phyloP scores from a whole-genome alignment of 1,140 invertebrate genomes.

The Drosophila bipectinata region DNA sequence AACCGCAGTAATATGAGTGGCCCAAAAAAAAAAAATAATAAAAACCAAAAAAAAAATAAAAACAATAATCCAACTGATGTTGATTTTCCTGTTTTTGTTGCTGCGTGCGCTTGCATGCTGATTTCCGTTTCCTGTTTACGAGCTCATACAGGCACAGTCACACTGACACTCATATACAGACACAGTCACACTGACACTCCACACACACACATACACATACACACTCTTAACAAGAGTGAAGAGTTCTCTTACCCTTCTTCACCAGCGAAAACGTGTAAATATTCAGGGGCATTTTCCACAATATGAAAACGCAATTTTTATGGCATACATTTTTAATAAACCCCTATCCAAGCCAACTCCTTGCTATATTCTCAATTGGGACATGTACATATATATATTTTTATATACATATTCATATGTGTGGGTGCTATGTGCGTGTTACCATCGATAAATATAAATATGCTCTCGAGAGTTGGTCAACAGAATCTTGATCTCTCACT shows the following conservation, averaged over 20 bases:
- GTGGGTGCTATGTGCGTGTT: slow-evolving; percentile 30
- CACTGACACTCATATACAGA: background rate
- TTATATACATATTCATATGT: slow-evolving; percentile 11
- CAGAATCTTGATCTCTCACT: slow-evolving; percentile 38
- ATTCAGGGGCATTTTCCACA: slow-evolving; percentile 67
- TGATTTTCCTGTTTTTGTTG: slow-evolving; percentile 31
- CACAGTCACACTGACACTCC: background rate
- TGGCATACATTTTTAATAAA: slow-evolving; percentile 77
- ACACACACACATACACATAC: too few relatives aligned
- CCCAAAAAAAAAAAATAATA: background rate
- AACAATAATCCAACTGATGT: slow-evolving; percentile 45
- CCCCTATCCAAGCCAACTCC: slow-evolving; percentile 2
- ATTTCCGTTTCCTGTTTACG: slow-evolving; percentile 47
- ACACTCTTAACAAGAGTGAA: too few relatives aligned
- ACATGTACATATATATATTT: slow-evolving; percentile 7
- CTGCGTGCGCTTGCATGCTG: slow-evolving; percentile 42
- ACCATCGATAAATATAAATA: slow-evolving; percentile 60
- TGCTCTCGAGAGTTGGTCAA: slow-evolving; percentile 44
- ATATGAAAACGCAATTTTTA: slow-evolving; percentile 72
- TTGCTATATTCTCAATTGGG: slow-evolving; percentile 5
- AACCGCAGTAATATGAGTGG: slow-evolving; percentile 29
- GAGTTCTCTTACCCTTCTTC: background rate
- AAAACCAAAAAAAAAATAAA: slow-evolving; percentile 8
- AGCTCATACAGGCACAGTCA: slow-evolving; percentile 3
- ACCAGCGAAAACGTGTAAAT: slow-evolving; percentile 42